Evolutionary conservation across 2,797 vertebrate species (phyloP), one percentile per base, ranked within the genome.

Genomic region (Dallia pectoralis): DNA sequence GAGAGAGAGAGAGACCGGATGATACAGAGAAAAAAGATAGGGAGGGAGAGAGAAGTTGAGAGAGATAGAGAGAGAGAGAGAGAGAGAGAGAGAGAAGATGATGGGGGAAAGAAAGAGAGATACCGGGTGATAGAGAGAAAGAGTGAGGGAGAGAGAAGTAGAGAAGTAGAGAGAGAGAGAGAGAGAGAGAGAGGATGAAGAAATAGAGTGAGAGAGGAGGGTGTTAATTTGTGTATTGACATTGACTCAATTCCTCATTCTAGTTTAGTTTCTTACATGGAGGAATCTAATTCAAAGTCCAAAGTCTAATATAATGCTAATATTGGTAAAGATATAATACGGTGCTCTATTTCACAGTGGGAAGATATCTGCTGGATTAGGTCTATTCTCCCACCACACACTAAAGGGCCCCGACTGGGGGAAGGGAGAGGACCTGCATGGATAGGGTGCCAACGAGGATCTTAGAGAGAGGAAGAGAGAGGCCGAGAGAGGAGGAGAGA

Each of bases 41-140:
- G n/a, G n/a, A n/a, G n/a, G 51, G 49, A 22, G n/a, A n/a, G n/a
- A n/a, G n/a, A n/a, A n/a, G n/a, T n/a, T 53, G 44, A 56, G 18
- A 67, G n/a, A 19, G 63, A 18, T 30, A 9, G 53, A 33, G 29
- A 11, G 25, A 15, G 14, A 48, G n/a, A 33, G 27, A 61, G 18
- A 19, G 30, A 48, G 22, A 74, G 15, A 63, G 44, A 56, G 18
- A 67, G n/a, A 19, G 61, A n/a, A n/a, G n/a, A n/a, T n/a, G n/a
- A n/a, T n/a, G n/a, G n/a, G n/a, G n/a, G n/a, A n/a, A n/a, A n/a
- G n/a, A 8, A 77, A 69, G 66, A 68, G 75, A 53, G 72, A 78
- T 18, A 1, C n/a, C n/a, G 85, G 70, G 77, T 69, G 72, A 71
- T 64, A 22, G 77, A 30, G 36, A 49, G 72, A 14, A 72, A 27